Evolutionary conservation across 2,888 invertebrate species (phyloP), one percentile per base, ranked within the genome.

Genomic region (Caenorhabditis macrosperma): DNA sequence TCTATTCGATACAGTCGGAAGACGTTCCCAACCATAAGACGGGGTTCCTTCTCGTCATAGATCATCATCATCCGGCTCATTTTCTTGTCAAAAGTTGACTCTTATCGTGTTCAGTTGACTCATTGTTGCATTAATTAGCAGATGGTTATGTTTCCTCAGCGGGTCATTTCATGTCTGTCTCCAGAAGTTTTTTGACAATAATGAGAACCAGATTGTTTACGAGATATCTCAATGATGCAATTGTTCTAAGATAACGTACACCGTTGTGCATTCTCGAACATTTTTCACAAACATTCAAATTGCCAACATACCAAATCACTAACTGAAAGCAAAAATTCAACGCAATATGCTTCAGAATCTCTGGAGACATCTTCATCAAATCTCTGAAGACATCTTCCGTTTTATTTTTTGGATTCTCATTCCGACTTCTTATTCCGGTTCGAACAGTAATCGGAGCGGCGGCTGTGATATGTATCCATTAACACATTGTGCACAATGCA

Each of bases 401-500:
- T 10, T 24, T 48, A 9, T 24, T 48, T 5, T 24, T 48, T 22
- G 9, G 4, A 48, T 20, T 20, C 24, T 24, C 48, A 41, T 38
- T 41, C 41, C 24, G 38, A 41, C 38, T n/a, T 52, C n/a, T n/a
- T n/a, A n/a, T n/a, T n/a, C 28, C 52, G 2, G 52, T 52, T 48
- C 20, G 46, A 20, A 20, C 20, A 17, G 46, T 46, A 46, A 46
- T 46, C 46, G 10, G 10, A 7, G 22, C 59, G 59, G 46, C 3
- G 24, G 26, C 17, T 48, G 48, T 6, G 41, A 64, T 64, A 64
- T 64, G 72, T 72, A 72, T 72, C 72, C 72, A 72, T 72, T 72
- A 72, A 64, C 72, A 64, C 72, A 72, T 72, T 72, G 72, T 72
- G 72, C 71, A 44, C 41, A 38, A 38, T 54, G 52, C 52, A 54